Conservation (phyloP, 2,888 invertebrate genomes). For the Dyspetes luteomarginatus region DNA sequence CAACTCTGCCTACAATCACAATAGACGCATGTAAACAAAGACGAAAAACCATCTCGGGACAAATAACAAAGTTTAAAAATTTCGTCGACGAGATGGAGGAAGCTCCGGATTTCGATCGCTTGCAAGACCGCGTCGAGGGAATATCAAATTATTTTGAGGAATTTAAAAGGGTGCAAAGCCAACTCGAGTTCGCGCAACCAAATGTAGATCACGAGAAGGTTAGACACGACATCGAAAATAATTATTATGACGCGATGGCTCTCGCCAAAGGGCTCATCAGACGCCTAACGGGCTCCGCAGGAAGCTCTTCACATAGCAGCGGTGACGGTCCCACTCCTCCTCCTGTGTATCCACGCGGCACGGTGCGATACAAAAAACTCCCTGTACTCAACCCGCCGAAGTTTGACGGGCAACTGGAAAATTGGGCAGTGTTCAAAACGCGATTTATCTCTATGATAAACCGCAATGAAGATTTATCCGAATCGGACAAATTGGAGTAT, state of each 20-base stretch:
- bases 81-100: neutral
- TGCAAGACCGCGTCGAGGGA: conserved; percentile 33
- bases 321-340: too few species aligned
- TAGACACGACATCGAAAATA: conserved; percentile 9
- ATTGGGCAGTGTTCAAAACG: conserved; percentile 65
- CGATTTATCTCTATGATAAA: conserved; percentile 63
- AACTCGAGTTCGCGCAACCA: conserved; percentile 25
- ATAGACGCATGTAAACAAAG: neutral
- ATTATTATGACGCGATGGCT: conserved; percentile 12
- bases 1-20: neutral
- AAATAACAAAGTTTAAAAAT: neutral
- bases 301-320: too few species aligned
- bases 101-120: neutral
- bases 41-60: neutral
- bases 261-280: too few species aligned
- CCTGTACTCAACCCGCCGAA: conserved; percentile 60
- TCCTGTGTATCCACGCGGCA: too few species aligned
- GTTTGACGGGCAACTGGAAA: conserved; percentile 64
- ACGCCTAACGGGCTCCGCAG: neutral
- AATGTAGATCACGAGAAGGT: conserved; percentile 9
- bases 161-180: conserved; percentile 22
- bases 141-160: conserved; percentile 24
- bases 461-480: conserved; percentile 33
- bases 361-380: neutral
- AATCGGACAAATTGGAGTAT: conserved; percentile 65